Evolutionary conservation across 2,797 vertebrate species (phyloP), one percentile per base, ranked within the genome.

Genomic region (Hydrolagus colliei): DNA sequence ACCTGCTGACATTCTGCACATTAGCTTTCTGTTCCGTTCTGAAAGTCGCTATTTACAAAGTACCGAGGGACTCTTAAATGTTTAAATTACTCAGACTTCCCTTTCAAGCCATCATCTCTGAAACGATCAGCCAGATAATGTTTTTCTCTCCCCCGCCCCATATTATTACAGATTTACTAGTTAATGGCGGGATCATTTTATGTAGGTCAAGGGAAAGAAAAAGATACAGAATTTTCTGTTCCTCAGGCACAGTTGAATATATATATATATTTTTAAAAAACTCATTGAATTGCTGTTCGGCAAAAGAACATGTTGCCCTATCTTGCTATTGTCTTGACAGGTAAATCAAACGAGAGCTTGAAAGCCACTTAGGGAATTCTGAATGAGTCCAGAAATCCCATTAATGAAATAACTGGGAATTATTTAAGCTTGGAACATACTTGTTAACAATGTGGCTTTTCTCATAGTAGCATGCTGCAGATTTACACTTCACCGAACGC

Each of bases 311-410:
- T 12, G 11, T 16, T 63, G 32, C 32, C 71, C 18, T 20, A 9
- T 71, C 52, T 67, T 52, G 32, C 18, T 84, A 67, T 84, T 41
- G 32, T 68, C 65, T 65, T 16, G 14, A 35, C 12, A 82, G 32
- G 79, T 82, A 82, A 82, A 68, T 68, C 63, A 68, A 68, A 82
- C 16, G 11, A 68, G 62, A 80, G 7, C 27, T 71, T 68, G 32
- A 41, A 52, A 84, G 32, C 41, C 63, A 71, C 65, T 84, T 68
- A 27, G 10, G 79, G 79, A 35, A 84, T 84, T 63, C 65, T 12
- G 10, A 84, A 84, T 68, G 65, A 84, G 41, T 35, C 63, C 65
- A 84, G 65, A 84, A 84, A 71, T 71, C 65, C 79, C 79, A 71
- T 84, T 71, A 84, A 41, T 71, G 79, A 67, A 67, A 14, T n/a